phyloP scores from a whole-genome alignment of 2,113 vertebrate species.

The Pelvicachromis taeniatus region DNA sequence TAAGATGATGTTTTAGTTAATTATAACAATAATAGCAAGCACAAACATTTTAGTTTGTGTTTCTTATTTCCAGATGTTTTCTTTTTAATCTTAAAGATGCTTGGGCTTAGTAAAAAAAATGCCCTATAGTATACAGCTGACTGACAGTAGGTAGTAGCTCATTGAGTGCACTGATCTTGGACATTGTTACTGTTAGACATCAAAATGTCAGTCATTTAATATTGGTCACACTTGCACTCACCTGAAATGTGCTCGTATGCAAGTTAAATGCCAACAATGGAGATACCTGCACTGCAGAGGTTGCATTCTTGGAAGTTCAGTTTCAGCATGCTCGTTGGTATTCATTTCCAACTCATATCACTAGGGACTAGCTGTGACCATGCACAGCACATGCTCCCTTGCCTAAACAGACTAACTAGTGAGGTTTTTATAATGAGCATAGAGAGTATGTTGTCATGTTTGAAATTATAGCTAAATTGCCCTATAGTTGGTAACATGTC shows the following conservation, averaged over 20 bases:
- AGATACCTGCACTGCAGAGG: background rate
- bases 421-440: background rate
- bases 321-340: background rate
- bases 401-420: background rate
- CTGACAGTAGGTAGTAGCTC: background rate
- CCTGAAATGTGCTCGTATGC: background rate
- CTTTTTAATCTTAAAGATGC: background rate
- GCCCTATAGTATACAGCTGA: background rate
- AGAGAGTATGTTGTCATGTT: background rate
- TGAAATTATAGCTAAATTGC: background rate
- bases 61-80: background rate
- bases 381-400: background rate
- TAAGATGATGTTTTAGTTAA: background rate
- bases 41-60: background rate
- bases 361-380: background rate
- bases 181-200: background rate
- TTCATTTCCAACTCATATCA: background rate
- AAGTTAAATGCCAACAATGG: background rate
- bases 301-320: background rate
- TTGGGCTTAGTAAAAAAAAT: background rate
- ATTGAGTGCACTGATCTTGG: background rate
- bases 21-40: background rate
- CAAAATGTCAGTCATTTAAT: background rate
- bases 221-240: background rate
- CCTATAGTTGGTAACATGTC: background rate